Percentiles rank a stretch among this genome's conserved stretches.
These are phyloP conservation scores for Nycteola revayana DNA, from an alignment of 2,888 invertebrate genomes.

Conservation along the genomic window DNA sequence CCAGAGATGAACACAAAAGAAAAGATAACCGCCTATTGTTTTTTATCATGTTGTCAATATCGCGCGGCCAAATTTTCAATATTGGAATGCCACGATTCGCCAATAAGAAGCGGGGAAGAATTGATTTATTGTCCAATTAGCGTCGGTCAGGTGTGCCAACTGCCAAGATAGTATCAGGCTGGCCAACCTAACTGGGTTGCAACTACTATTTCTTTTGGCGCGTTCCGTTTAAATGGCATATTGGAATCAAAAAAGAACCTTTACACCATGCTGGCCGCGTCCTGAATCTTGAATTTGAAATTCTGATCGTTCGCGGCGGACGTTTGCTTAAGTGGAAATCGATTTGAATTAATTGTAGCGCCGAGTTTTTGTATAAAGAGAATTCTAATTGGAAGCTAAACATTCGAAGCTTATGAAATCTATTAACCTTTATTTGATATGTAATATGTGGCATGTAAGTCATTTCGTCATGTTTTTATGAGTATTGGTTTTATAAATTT, in stretches of 20 bases:
- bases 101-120: slow-evolving; percentile 81
- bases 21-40: slow-evolving; percentile 79
- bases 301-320: slow-evolving; percentile 71
- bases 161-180: slow-evolving; percentile 81
- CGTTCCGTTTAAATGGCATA: slow-evolving; percentile 77
- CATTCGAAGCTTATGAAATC: slow-evolving; percentile 32
- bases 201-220: slow-evolving; percentile 77
- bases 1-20: slow-evolving; percentile 80
- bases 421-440: too few relatives aligned
- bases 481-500: too few relatives aligned
- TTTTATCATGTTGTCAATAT: slow-evolving; percentile 82
- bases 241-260: slow-evolving; percentile 79
- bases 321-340: slow-evolving; percentile 73
- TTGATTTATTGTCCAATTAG: slow-evolving; percentile 83
- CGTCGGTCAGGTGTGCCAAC: slow-evolving; percentile 83
- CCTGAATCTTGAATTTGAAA: slow-evolving; percentile 75
- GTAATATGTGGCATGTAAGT: too few relatives aligned
- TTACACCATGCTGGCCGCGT: slow-evolving; percentile 72
- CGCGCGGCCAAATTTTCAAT: slow-evolving; percentile 82
- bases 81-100: slow-evolving; percentile 81
- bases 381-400: slow-evolving; percentile 72
- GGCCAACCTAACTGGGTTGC: slow-evolving; percentile 76
- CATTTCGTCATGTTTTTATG: too few relatives aligned
- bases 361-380: slow-evolving; percentile 56
- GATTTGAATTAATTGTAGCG: slow-evolving; percentile 75